Base-by-base conservation (phyloP, 2,797 vertebrate species). In the Epinephelus coioides region DNA sequence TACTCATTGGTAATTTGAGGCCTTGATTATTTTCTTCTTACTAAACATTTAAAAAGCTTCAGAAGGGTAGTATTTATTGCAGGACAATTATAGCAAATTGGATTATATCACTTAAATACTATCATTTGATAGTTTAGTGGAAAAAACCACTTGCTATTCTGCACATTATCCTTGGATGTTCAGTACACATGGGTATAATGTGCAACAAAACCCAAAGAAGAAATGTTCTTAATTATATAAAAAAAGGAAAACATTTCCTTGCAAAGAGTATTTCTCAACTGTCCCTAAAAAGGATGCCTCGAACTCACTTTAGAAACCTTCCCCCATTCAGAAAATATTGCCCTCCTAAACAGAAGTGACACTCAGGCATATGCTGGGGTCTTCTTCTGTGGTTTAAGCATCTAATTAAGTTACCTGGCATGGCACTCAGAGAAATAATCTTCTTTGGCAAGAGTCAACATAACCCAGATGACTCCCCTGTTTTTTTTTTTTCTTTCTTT, bases 351-450 rank as follows among this genome's bases (percentile, higher is more conserved):
- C 84, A 79, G 50, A 81, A 83, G 56, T 85, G 92, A 90, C 85
- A 89, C 63, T 11, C 23, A 11, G 65, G 54, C 82, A 83, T 85
- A 78, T 83, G 69, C 64, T 34, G 51, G 55, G 57, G 79, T 84
- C 82, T 77, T 57, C 78, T 87, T 87, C 73, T 47, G 51, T 71
- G 66, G 40, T 76, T 25, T 62, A 55, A 75, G 81, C 80, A 73
- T 86, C 75, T 92, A 72, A 92, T 94, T 87, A 86, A 78, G 76
- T 81, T 74, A 86, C 76, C 90, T 90, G 82, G 73, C 75, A 75
- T 63, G 56, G 54, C 69, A 51, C 72, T 75, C 65, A 47, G 60
- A 84, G 68, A 69, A 87, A 79, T 84, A 73, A 82, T 86, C 78
- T 81, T 60, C 64, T 83, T 57, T 60, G 69, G 78, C 64, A 55